phyloP scores from a whole-genome alignment of 2,797 vertebrate genomes.

The Schizopygopsis pylzovi region DNA sequence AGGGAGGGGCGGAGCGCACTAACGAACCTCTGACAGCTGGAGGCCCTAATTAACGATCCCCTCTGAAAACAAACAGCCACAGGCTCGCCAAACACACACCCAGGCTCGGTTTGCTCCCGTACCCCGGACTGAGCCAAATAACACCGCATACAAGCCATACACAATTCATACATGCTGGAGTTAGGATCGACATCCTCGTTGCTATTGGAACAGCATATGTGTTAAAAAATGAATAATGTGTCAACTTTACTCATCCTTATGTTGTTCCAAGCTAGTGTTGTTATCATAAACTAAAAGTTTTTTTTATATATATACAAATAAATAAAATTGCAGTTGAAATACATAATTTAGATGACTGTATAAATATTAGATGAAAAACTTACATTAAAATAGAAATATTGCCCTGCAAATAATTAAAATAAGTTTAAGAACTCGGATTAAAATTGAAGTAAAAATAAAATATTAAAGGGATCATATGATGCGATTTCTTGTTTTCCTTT shows the following conservation, averaged over 20 bases:
- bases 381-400: neutral
- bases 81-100: slow-evolving; percentile 73
- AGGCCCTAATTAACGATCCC: slow-evolving; percentile 88
- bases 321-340: neutral
- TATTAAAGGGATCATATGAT: neutral
- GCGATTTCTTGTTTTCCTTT: too few relatives aligned
- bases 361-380: neutral
- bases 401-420: neutral
- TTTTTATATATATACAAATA: neutral
- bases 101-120: slow-evolving; percentile 2
- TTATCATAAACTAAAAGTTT: neutral
- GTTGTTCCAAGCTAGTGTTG: neutral
- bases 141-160: neutral
- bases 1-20: slow-evolving; percentile 77
- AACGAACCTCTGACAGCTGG: slow-evolving; percentile 85
- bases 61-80: slow-evolving; percentile 82
- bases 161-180: neutral
- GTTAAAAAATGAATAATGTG: neutral
- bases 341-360: neutral
- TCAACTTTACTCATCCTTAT: neutral
- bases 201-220: neutral
- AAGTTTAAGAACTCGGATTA: neutral
- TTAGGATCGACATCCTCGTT: neutral
- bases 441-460: neutral
- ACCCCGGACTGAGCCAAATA: slow-evolving; percentile 31